Evolutionary conservation across 1,140 invertebrate species (phyloP).

Genomic region (Centruroides vittatus): DNA sequence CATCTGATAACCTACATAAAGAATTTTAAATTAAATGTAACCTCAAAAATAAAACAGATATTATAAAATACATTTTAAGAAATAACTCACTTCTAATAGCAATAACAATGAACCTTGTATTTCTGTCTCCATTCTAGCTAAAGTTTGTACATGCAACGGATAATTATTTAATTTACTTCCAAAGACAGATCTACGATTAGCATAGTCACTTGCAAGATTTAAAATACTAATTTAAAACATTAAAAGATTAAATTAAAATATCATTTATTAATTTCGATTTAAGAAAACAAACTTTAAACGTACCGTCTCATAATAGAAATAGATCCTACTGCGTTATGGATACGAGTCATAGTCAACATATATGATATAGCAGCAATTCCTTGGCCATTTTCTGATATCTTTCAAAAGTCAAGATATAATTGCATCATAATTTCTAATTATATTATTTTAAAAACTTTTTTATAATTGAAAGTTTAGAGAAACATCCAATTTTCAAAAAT

Average conservation of each 20-base stretch:
- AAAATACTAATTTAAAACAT: slow-evolving; percentile 33
- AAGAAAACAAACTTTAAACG: no score
- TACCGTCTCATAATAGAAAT: slow-evolving; percentile 36
- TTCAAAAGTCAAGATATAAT: slow-evolving; percentile 3
- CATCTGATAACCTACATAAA: neutral
- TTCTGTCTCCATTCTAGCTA: slow-evolving; percentile 39
- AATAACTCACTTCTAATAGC: slow-evolving; percentile 7
- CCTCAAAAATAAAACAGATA: neutral
- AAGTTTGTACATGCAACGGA: slow-evolving; percentile 38
- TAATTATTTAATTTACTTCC: slow-evolving; percentile 33
- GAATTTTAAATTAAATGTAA: neutral
- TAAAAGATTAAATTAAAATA: neutral
- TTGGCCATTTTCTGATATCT: slow-evolving; percentile 38
- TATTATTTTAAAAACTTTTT: no score
- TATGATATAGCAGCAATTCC: slow-evolving; percentile 40
- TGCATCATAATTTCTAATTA: neutral
- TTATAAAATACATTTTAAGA: neutral
- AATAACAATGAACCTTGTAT: slow-evolving; percentile 15
- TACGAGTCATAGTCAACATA: slow-evolving; percentile 43
- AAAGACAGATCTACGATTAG: slow-evolving; percentile 35
- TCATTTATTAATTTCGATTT: neutral
- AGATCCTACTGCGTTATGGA: slow-evolving; percentile 39
- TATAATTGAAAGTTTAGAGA: no score
- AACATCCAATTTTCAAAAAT: no score
- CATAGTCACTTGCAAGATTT: slow-evolving; percentile 39